Base-by-base conservation (phyloP, 2,888 invertebrate species). In the Lagria hirta region DNA sequence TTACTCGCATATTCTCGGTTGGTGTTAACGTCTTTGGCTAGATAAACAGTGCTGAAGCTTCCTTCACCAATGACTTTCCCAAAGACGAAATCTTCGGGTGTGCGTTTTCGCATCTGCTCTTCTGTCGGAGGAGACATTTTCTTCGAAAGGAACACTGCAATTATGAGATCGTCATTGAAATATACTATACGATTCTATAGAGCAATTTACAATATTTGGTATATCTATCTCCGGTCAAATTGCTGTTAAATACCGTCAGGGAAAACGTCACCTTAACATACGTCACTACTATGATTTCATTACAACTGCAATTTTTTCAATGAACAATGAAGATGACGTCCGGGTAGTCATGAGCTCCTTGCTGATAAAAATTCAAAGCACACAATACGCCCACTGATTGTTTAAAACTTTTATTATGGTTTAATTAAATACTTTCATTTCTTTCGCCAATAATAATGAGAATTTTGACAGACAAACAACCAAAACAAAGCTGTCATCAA, bases 1-100 rank as follows among this genome's bases (percentile, higher is more conserved):
- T 83, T 79, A 93, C 93, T 95, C 77, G 97, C 97, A 83, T 86
- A 93, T 77, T 96, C 93, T 65, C 84, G 87, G 62, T 82, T 83
- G 40, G 86, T 88, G 68, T 88, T 86, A 48, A 93, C 86, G 72
- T 97, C 95, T 71, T 89, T 91, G 34, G 93, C 94, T 56, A 94
- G 79, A 72, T 91, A 96, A 35, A 97, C 98, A 47, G 89, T 91
- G 62, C 96, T 96, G 72, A 91, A 99, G 69, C 96, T 95, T 52
- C 98, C 98, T 73, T 98, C 97, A 52, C 98, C 98, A 61, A 99
- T 87, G 50, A 89, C 81, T 76, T 91, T 92, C 43, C 94, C 92
- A 75, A 99, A 99, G 63, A 90, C 86, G 71, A 89, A 98, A 74
- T 98, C 96, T 66, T 86, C 84, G 38, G 92, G 83, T 11, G 83